These are phyloP conservation scores for Sorex maritimensis DNA, from an alignment of 2,797 vertebrate genomes.

Conservation along the genomic window DNA sequence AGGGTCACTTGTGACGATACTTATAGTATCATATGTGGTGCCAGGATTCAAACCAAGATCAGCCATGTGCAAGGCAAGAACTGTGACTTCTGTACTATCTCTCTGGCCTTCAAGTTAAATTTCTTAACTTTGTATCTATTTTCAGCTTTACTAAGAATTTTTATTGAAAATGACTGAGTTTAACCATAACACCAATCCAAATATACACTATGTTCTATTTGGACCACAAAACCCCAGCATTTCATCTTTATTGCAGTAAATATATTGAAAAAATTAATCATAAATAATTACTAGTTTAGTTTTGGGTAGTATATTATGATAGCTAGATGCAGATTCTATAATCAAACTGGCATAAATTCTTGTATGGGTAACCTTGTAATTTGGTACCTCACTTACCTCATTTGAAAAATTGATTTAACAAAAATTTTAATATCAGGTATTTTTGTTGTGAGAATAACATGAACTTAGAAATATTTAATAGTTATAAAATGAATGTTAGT, in stretches of 20 bases:
- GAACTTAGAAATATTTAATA: conserved; percentile 7
- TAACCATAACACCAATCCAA: conserved; percentile 86
- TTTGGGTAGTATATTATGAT: background rate
- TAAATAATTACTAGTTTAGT: conserved; percentile 78
- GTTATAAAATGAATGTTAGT: conserved; percentile 4
- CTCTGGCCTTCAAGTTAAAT: conserved; percentile 77
- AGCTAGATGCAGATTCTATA: background rate
- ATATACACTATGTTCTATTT: conserved; percentile 78
- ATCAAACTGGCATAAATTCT: background rate
- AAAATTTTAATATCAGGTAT: conserved; percentile 22
- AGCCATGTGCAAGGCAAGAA: too few species aligned
- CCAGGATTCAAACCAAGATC: too few species aligned
- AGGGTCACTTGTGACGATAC: too few species aligned
- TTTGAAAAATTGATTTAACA: conserved; percentile 31
- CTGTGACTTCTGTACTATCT: too few species aligned
- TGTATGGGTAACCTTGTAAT: background rate
- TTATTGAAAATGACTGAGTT: conserved; percentile 86
- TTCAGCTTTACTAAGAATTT: conserved; percentile 88
- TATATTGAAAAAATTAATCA: conserved; percentile 71
- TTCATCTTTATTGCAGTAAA: conserved; percentile 75
- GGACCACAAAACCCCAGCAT: conserved; percentile 71
- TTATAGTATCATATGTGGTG: too few species aligned
- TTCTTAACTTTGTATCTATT: conserved; percentile 85
- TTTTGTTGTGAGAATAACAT: conserved; percentile 38
- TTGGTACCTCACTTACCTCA: conserved; percentile 33